A percentile compares a stretch with the other conserved stretches of the same genome.
These are phyloP conservation scores for Coleophora deauratella DNA, from an alignment of 2,888 invertebrate genomes.

Conservation along the genomic window DNA sequence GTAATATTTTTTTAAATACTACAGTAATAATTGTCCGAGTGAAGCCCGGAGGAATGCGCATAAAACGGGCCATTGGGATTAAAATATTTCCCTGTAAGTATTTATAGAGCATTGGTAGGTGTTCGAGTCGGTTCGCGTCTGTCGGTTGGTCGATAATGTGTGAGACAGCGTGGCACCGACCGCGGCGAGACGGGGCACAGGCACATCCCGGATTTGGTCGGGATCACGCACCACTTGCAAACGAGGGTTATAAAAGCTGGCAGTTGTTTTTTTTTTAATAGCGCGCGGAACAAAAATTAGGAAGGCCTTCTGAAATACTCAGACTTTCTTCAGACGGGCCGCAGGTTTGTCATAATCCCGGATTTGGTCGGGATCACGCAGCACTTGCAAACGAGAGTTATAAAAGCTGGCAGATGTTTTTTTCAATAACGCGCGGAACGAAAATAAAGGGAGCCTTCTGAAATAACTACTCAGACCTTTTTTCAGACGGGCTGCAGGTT, in stretches of 20 bases:
- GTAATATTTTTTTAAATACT: too few relatives aligned
- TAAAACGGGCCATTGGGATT: slow-evolving; percentile 68
- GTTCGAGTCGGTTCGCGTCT: slow-evolving; percentile 62
- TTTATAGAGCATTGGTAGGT: slow-evolving; percentile 67
- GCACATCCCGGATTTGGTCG: slow-evolving; percentile 54
- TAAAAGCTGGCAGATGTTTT: too few relatives aligned
- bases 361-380: slow-evolving; percentile 34
- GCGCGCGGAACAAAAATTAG: too few relatives aligned
- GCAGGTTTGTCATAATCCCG: slow-evolving; percentile 56
- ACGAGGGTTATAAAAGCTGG: too few relatives aligned
- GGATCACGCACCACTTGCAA: too few relatives aligned
- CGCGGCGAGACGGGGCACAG: slow-evolving; percentile 53
- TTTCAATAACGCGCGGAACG: too few relatives aligned
- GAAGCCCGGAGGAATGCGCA: slow-evolving; percentile 60
- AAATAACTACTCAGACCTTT: too few relatives aligned
- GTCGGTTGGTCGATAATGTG: slow-evolving; percentile 53
- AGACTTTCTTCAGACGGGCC: too few relatives aligned
- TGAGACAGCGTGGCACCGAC: slow-evolving; percentile 73
- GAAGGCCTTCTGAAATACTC: too few relatives aligned
- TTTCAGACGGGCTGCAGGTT: slow-evolving; percentile 53
- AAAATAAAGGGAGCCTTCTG: too few relatives aligned
- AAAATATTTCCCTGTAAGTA: slow-evolving; percentile 68
- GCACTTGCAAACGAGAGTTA: too few relatives aligned
- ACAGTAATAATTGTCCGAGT: slow-evolving; percentile 5
- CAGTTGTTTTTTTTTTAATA: too few relatives aligned